Percentiles rank a stretch among this genome's conserved stretches.
Conservation (phyloP, 2,113 vertebrate genomes). For the Cavia porcellus region DNA sequence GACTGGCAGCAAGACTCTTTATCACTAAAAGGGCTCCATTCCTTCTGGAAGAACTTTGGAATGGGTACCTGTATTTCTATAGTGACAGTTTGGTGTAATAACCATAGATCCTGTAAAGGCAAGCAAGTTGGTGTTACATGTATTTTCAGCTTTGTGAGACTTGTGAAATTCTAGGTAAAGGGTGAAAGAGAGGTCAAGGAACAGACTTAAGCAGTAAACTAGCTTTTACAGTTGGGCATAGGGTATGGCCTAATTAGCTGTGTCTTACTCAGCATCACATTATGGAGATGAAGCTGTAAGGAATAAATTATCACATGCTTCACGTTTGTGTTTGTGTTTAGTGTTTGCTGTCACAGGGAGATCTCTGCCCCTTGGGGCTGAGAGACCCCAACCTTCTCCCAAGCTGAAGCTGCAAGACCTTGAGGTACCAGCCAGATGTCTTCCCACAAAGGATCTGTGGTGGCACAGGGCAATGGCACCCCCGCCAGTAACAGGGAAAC, state of each 20-base stretch:
- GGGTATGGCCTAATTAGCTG: not conserved
- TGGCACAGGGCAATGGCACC: slow-evolving; percentile 91
- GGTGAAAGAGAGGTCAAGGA: not conserved
- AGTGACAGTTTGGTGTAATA: slow-evolving; percentile 17
- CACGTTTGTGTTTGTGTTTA: slow-evolving; percentile 72
- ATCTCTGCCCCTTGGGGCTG: slow-evolving; percentile 76
- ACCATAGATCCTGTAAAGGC: not conserved
- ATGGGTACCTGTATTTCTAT: not conserved
- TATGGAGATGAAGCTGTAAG: not conserved
- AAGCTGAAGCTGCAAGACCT: slow-evolving; percentile 50
- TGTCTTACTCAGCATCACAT: not conserved
- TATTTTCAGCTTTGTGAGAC: not conserved
- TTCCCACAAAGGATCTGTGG: slow-evolving; percentile 87
- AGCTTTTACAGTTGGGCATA: not conserved
- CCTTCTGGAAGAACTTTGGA: not conserved
- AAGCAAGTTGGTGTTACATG: not conserved
- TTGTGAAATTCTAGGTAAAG: slow-evolving; percentile 3
- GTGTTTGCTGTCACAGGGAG: slow-evolving; percentile 73
- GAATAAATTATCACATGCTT: not conserved
- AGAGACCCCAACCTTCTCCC: slow-evolving; percentile 57
- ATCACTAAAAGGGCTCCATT: not conserved
- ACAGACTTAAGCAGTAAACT: not conserved
- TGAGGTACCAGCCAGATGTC: slow-evolving; percentile 84
- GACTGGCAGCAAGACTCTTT: not conserved
- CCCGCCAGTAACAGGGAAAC: slow-evolving; percentile 88